Evolutionary conservation across 2,113 vertebrate genomes (phyloP).

Genomic region (Hyaena hyaena): DNA sequence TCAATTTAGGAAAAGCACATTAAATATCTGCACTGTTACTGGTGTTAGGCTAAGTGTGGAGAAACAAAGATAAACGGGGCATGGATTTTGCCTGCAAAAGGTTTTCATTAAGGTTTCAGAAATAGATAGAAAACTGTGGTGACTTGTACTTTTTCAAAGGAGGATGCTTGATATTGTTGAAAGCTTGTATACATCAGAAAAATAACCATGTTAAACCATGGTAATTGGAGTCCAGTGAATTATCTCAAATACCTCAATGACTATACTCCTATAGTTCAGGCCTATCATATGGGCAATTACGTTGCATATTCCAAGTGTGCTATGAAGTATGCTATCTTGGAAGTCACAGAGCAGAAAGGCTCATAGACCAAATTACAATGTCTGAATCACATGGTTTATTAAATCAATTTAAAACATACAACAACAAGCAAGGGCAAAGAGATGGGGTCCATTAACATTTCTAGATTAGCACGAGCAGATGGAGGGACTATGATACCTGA

Average conservation of each 20-base stretch:
- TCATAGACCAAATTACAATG: neutral
- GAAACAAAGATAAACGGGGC: neutral
- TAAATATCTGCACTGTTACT: neutral
- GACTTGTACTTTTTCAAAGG: neutral
- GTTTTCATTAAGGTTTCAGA: neutral
- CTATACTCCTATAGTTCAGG: neutral
- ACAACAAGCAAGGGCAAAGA: neutral
- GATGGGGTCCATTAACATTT: neutral
- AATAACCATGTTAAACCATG: neutral
- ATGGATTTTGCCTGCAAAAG: neutral
- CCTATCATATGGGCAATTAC: neutral
- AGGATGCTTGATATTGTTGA: neutral
- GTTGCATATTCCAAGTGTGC: neutral
- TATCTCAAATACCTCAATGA: neutral
- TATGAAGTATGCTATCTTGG: neutral
- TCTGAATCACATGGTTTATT: neutral
- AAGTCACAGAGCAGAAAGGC: neutral
- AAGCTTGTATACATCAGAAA: neutral
- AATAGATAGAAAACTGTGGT: neutral
- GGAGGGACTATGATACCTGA: neutral
- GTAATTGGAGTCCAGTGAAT: neutral
- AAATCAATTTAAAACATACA: neutral
- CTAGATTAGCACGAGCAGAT: neutral
- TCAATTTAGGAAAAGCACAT: slow-evolving; percentile 29
- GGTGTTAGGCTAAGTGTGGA: neutral